Evolutionary conservation across 2,888 invertebrate species (phyloP).

Genomic region (Nomada goodeniana): DNA sequence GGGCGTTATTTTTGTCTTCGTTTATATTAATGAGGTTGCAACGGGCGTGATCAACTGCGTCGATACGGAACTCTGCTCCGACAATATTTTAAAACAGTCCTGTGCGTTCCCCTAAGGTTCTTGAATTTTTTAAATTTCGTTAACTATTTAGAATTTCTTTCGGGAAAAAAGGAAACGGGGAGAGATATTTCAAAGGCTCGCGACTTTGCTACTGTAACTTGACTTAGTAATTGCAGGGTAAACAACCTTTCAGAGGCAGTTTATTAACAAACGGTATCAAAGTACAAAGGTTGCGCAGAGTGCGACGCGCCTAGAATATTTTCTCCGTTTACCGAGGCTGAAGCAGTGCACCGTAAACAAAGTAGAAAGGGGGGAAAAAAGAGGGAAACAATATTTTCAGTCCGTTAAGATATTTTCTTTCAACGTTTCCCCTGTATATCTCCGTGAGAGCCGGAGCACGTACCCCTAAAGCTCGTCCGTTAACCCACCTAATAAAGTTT

Average conservation of each 20-base stretch:
- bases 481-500: constrained; percentile 41
- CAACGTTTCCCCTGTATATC: background rate
- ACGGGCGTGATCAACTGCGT: background rate
- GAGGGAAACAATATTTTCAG: constrained; percentile 21
- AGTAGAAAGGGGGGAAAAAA: background rate
- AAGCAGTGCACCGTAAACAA: background rate
- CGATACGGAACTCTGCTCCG: background rate
- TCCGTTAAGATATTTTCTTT: constrained; percentile 19
- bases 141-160: background rate
- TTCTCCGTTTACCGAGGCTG: background rate
- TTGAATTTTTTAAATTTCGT: background rate
- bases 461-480: background rate
- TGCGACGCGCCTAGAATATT: background rate
- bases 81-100: background rate
- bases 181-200: background rate
- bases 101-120: background rate
- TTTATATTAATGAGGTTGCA: constrained; percentile 1
- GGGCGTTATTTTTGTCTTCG: background rate
- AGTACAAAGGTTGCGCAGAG: background rate
- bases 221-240: background rate
- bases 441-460: background rate
- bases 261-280: constrained; percentile 17
- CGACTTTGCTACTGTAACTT: background rate
- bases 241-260: background rate
- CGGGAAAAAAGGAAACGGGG: background rate